These are phyloP conservation scores for Corythaixoides concolor DNA, from an alignment of 2,113 vertebrate genomes.

Conservation along the genomic window DNA sequence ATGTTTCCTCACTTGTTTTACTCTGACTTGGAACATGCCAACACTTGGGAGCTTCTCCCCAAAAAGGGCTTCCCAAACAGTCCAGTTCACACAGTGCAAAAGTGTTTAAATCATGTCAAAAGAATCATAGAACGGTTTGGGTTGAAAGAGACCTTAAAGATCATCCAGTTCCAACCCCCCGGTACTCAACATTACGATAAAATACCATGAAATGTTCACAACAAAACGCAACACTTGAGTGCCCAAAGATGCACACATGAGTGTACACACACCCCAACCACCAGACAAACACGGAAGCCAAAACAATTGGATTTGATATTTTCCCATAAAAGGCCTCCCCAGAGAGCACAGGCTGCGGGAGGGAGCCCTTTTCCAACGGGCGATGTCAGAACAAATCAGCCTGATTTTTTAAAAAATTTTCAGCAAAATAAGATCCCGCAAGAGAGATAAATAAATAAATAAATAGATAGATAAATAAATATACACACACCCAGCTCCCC, in stretches of 20 bases:
- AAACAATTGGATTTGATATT: not conserved
- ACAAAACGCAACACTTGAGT: not conserved
- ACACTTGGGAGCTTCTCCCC: not conserved
- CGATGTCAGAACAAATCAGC: not conserved
- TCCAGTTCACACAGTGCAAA: not conserved
- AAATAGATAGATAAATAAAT: not conserved
- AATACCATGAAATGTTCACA: accelerated
- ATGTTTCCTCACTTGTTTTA: not conserved
- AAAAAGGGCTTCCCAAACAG: not conserved
- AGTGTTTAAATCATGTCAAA: not conserved
- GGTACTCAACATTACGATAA: accelerated
- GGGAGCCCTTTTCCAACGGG: not conserved
- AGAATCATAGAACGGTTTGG: too few relatives aligned
- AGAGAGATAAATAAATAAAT: not conserved
- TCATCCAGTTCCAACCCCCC: too few relatives aligned
- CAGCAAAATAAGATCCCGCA: not conserved
- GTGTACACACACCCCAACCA: not conserved
- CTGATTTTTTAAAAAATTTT: not conserved
- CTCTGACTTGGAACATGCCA: not conserved
- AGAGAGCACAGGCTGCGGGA: not conserved
- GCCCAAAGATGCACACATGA: not conserved
- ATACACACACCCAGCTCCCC: not conserved
- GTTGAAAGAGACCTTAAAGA: too few relatives aligned
- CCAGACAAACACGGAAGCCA: not conserved
- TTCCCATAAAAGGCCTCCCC: conserved; percentile 8